Evolutionary conservation across 2,888 invertebrate species (phyloP).

Genomic region (Xestobium rufovillosum): DNA sequence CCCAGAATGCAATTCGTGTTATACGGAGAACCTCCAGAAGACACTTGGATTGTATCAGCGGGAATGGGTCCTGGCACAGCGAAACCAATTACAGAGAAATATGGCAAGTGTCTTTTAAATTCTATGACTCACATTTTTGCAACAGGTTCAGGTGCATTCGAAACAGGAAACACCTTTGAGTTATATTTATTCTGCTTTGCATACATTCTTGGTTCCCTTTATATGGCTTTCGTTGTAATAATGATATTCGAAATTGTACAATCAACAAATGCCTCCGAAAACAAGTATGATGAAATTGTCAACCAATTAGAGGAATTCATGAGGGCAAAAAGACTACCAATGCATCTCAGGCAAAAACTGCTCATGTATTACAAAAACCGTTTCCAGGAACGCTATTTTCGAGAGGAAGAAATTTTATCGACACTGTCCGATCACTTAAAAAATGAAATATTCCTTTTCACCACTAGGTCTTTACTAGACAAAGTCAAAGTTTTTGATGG

Average conservation of each 20-base stretch:
- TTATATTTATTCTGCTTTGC: conserved; percentile 24
- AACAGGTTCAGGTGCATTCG: conserved; percentile 23
- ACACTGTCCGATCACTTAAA: conserved; percentile 35
- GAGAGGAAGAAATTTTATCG: conserved; percentile 40
- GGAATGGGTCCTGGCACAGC: conserved; percentile 12
- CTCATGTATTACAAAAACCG: conserved; percentile 46
- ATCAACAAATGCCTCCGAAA: conserved; percentile 34
- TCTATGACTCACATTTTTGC: conserved; percentile 31
- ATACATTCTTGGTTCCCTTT: conserved; percentile 26
- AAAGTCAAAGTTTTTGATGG: conserved; percentile 43
- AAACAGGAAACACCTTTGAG: conserved; percentile 20
- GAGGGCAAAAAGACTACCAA: conserved; percentile 46
- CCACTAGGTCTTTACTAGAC: conserved; percentile 43
- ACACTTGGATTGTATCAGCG: conserved; percentile 19
- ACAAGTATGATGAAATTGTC: conserved; percentile 44
- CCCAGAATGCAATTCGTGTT: conserved; percentile 16
- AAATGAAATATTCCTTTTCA: conserved; percentile 44
- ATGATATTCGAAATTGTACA: conserved; percentile 29
- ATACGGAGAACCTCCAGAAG: conserved; percentile 1
- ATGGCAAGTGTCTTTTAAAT: conserved; percentile 22
- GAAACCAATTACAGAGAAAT: conserved; percentile 8
- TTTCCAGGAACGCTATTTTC: conserved; percentile 48
- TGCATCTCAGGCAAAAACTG: conserved; percentile 42
- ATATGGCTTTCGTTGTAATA: conserved; percentile 29
- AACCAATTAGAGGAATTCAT: conserved; percentile 48